These are phyloP conservation scores for Gobiocypris rarus DNA, from an alignment of 2,113 vertebrate genomes.

Conservation along the genomic window DNA sequence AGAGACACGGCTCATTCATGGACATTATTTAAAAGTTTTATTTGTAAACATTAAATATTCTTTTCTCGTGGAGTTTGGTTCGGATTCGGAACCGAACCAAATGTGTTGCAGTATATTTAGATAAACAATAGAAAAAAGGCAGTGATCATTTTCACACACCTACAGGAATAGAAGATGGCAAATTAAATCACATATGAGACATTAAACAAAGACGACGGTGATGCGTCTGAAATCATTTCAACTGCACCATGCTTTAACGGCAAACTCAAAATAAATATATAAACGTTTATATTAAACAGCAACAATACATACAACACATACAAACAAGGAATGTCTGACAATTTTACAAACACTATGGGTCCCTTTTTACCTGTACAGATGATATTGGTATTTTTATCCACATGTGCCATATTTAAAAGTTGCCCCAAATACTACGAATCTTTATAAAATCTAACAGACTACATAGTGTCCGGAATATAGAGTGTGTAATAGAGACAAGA, in stretches of 20 bases:
- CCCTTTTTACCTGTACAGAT: constrained; percentile 82
- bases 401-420: constrained; percentile 89
- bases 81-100: constrained; percentile 74
- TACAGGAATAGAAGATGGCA: constrained; percentile 73
- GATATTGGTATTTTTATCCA: constrained; percentile 79
- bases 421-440: constrained; percentile 93
- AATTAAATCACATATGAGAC: constrained; percentile 83
- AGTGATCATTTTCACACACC: constrained; percentile 80
- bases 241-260: constrained; percentile 95
- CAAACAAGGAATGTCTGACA: constrained; percentile 98
- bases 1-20: constrained; percentile 68
- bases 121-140: constrained; percentile 84
- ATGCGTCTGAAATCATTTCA: constrained; percentile 87
- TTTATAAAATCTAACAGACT: constrained; percentile 99
- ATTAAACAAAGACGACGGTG: constrained; percentile 86
- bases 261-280: constrained; percentile 99
- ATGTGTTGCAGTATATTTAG: constrained; percentile 74
- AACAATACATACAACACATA: constrained; percentile 99
- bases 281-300: constrained; percentile 99
- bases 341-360: constrained; percentile 97
- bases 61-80: constrained; percentile 90
- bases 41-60: constrained; percentile 99
- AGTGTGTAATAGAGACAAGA: constrained; percentile 99
- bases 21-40: constrained; percentile 83
- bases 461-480: constrained; percentile 99